phyloP scores from a whole-genome alignment of 1,140 invertebrate genomes.

The Lethocerus indicus region DNA sequence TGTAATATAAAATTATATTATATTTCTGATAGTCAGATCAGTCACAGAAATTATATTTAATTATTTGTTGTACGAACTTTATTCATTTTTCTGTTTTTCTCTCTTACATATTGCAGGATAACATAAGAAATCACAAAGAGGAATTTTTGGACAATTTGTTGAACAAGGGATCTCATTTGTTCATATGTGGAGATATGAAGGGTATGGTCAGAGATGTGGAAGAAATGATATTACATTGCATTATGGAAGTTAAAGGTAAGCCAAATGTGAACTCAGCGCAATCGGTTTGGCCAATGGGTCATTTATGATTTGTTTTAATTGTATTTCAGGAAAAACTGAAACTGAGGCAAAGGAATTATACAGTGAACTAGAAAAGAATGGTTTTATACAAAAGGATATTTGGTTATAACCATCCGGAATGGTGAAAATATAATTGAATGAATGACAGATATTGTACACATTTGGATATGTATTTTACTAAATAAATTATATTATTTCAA shows the following conservation, averaged over 20 bases:
- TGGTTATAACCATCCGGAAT: too few species aligned
- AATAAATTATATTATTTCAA: too few species aligned
- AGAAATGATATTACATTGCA: slow-evolving; percentile 33
- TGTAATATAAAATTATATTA: slow-evolving; percentile 25
- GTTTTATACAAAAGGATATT: too few species aligned
- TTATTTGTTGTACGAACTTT: background rate
- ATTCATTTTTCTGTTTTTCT: slow-evolving; percentile 33
- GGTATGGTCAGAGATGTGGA: slow-evolving; percentile 51
- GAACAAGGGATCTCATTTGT: slow-evolving; percentile 37
- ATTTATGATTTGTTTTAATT: too few species aligned
- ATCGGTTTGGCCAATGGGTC: too few species aligned
- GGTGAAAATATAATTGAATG: too few species aligned
- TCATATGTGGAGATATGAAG: slow-evolving; percentile 60
- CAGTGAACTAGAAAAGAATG: too few species aligned
- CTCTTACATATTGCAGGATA: slow-evolving; percentile 56
- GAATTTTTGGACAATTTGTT: slow-evolving; percentile 37
- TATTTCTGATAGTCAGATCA: background rate
- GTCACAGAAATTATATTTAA: background rate
- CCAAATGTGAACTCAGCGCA: too few species aligned
- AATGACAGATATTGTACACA: too few species aligned
- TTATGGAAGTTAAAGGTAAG: slow-evolving; percentile 26
- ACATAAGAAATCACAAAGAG: slow-evolving; percentile 24
- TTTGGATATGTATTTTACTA: too few species aligned
- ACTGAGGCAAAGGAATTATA: too few species aligned
- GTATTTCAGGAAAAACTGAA: too few species aligned